These are phyloP conservation scores for Paracentrotus lividus DNA, from an alignment of 53 echinoderm and acorn worm genomes.

Conservation along the genomic window DNA sequence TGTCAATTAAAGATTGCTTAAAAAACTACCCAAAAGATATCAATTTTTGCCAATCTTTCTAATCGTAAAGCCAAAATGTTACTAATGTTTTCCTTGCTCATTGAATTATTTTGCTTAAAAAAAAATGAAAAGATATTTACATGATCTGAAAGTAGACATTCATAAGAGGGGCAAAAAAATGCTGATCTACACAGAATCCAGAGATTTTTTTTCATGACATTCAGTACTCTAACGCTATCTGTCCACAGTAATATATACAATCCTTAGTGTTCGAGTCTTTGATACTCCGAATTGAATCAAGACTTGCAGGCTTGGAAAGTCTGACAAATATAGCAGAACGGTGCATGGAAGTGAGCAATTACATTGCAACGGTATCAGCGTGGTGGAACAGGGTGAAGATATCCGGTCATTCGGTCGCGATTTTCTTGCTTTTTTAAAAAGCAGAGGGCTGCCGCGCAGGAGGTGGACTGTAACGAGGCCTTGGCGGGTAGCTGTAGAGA, in stretches of 20 bases:
- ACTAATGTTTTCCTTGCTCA: background rate
- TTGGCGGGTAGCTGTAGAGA: constrained; percentile 61
- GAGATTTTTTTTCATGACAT: background rate
- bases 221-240: background rate
- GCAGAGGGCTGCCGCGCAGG: constrained; percentile 50
- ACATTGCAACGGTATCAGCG: constrained; percentile 15
- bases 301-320: background rate
- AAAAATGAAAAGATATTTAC: background rate
- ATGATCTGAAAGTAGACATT: background rate
- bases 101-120: background rate
- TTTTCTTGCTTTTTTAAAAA: constrained; percentile 42
- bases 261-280: background rate
- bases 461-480: constrained; percentile 18
- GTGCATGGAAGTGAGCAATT: background rate
- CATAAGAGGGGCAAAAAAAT: background rate
- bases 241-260: constrained; percentile 8
- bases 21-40: too few species aligned
- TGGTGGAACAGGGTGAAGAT: background rate
- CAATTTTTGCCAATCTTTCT: too few species aligned
- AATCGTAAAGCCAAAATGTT: background rate
- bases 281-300: background rate
- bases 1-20: too few species aligned
- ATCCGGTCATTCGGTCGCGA: constrained; percentile 15
- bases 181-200: background rate
- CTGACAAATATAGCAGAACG: background rate